Conservation (phyloP, 2,888 invertebrate genomes). For the Eumerus sabulonum region DNA sequence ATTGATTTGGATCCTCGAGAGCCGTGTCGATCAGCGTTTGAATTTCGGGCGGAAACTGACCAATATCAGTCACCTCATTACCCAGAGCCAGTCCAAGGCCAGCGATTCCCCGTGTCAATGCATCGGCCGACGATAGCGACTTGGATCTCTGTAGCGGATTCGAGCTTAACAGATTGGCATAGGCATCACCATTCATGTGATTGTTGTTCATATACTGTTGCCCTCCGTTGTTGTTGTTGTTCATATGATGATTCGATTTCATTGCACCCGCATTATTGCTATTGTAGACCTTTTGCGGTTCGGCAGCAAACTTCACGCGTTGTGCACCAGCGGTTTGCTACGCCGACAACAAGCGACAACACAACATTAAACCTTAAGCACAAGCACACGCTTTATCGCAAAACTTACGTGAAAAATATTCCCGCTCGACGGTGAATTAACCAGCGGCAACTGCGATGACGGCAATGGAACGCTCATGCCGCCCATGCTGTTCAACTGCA, state of each 20-base stretch:
- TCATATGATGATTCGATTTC: conserved; percentile 69
- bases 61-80: conserved; percentile 87
- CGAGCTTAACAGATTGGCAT: conserved; percentile 71
- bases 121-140: conserved; percentile 88
- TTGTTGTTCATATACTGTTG: conserved; percentile 67
- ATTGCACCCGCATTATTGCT: conserved; percentile 68
- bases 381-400: too few relatives aligned
- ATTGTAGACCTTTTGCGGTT: conserved; percentile 76
- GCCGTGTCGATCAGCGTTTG: conserved; percentile 88
- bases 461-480: conserved; percentile 70
- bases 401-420: conserved; percentile 83
- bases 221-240: conserved; percentile 65
- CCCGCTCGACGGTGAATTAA: conserved; percentile 85
- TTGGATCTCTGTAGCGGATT: conserved; percentile 86
- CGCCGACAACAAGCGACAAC: conserved; percentile 21
- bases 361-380: conserved; percentile 4
- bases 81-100: conserved; percentile 83
- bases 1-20: conserved; percentile 89
- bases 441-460: conserved; percentile 75
- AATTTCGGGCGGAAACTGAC: conserved; percentile 86
- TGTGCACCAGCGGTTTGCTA: conserved; percentile 73
- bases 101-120: conserved; percentile 84
- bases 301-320: conserved; percentile 78
- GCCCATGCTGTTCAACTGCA: conserved; percentile 74
- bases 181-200: conserved; percentile 72